Evolutionary conservation across 1,140 invertebrate species (phyloP).

Genomic region (Lordiphosa mommai): DNA sequence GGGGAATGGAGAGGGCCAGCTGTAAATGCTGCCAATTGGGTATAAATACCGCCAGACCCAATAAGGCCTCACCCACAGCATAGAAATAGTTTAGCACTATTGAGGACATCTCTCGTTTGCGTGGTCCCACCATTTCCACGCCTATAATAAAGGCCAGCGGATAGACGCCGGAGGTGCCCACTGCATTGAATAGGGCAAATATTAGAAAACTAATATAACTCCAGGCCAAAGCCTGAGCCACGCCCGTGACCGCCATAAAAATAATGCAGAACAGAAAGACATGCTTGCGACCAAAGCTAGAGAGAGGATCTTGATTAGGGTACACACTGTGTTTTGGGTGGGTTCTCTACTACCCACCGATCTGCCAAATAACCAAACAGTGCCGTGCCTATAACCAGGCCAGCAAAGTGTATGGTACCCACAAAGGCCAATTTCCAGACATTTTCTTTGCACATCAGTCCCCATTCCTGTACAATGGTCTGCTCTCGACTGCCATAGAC

Average conservation of each 20-base stretch:
- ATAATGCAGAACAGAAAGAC: conserved; percentile 82
- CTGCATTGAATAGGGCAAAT: conserved; percentile 82
- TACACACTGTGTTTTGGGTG: background rate
- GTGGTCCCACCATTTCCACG: conserved; percentile 84
- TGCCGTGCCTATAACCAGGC: conserved; percentile 82
- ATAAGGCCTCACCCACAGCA: conserved; percentile 83
- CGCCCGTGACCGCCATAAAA: conserved; percentile 82
- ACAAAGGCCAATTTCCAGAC: conserved; percentile 84
- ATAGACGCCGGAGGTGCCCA: conserved; percentile 83
- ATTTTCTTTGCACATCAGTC: conserved; percentile 82
- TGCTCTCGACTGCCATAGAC: conserved; percentile 80
- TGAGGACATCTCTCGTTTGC: conserved; percentile 84
- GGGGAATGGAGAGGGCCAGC: conserved; percentile 81
- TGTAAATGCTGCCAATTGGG: conserved; percentile 84
- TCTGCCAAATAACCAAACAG: conserved; percentile 83
- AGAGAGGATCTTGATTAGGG: conserved; percentile 3
- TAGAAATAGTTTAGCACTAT: conserved; percentile 85
- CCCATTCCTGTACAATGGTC: conserved; percentile 83
- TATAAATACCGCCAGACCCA: conserved; percentile 82
- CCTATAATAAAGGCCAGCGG: conserved; percentile 84
- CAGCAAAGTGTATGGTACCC: conserved; percentile 83
- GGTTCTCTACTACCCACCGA: conserved; percentile 80
- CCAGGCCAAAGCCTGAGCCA: conserved; percentile 81
- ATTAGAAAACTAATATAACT: conserved; percentile 82
- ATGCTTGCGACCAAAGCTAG: conserved; percentile 83